Evolutionary conservation across 2,797 vertebrate species (phyloP), one percentile per base, ranked within the genome.

Genomic region (Channa striata): DNA sequence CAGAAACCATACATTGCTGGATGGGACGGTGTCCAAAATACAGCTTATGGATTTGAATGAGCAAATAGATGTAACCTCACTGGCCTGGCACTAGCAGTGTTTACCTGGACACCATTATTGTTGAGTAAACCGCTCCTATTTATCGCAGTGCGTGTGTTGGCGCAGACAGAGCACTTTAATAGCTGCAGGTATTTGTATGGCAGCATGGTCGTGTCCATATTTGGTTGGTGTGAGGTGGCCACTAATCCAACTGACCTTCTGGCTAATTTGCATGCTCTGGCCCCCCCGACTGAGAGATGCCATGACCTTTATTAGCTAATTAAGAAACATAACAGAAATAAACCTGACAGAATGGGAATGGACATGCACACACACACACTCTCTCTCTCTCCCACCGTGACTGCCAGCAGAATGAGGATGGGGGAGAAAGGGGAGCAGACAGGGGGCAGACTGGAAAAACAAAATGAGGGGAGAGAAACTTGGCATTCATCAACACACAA

Each of bases 281-380:
- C 80, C 72, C 83, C 68, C 71, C 73, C 79, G 71, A 77, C 85
- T 83, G 85, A 89, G 85, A 85, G 85, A 89, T 86, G 86, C 85
- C 89, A 82, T 88, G 89, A 92, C 90, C 92, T 92, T 92, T 93
- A 91, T 89, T 89, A 87, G 90, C 91, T 92, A 91, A 93, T 93
- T 92, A 92, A 91, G 87, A 92, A 91, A 91, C 91, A 92, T 86
- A 91, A 91, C 89, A 91, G 85, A 92, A 90, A 90, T 87, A 88
- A 89, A 87, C 83, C 90, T 91, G 91, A 92, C 89, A 88, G 87
- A 68, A 75, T 76, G 70, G 57, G 66, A 75, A 62, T 66, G 61
- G 42, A 77, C 71, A 82, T 9, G 0, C 76, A 37, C 62, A 33
- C 68, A 73, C 77, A 60, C 67, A 52, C 68, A 71, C 25, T 30